Conservation (phyloP, 2,113 vertebrate genomes). For the Rhadina sibilatrix region DNA sequence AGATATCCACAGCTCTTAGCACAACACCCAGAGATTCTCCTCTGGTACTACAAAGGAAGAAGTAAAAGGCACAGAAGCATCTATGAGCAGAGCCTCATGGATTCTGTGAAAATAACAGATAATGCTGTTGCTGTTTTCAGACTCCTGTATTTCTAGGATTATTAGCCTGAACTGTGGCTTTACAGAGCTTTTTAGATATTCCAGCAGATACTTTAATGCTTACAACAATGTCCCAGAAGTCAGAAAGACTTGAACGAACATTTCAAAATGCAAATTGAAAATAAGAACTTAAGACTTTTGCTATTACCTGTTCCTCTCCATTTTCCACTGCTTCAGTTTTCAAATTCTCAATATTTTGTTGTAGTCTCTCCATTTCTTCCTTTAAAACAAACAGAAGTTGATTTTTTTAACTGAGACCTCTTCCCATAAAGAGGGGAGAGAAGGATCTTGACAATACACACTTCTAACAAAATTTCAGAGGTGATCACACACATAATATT, state of each 20-base stretch:
- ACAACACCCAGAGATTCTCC: background rate
- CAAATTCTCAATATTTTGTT: slow-evolving; percentile 85
- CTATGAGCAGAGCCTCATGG: background rate
- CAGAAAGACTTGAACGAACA: background rate
- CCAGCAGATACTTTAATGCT: background rate
- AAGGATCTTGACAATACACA: background rate
- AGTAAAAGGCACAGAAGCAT: background rate
- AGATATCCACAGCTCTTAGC: background rate
- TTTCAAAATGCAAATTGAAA: background rate
- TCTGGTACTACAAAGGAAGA: background rate
- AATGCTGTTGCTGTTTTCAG: background rate
- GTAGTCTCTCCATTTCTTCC: slow-evolving; percentile 93
- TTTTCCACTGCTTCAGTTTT: slow-evolving; percentile 76
- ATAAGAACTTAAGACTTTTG: background rate
- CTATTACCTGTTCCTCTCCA: slow-evolving; percentile 83
- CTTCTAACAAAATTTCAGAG: background rate
- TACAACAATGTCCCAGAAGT: background rate
- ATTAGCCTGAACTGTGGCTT: background rate
- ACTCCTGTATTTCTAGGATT: background rate
- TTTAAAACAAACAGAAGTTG: slow-evolving; percentile 53
- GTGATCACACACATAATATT: background rate
- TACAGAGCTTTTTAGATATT: background rate
- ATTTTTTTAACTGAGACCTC: background rate
- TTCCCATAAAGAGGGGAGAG: background rate
- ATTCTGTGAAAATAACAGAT: background rate